Evolutionary conservation across 30 jellyfish, hydroid and myxozoan species (phyloP).

Genomic region (Aurelia sp.): DNA sequence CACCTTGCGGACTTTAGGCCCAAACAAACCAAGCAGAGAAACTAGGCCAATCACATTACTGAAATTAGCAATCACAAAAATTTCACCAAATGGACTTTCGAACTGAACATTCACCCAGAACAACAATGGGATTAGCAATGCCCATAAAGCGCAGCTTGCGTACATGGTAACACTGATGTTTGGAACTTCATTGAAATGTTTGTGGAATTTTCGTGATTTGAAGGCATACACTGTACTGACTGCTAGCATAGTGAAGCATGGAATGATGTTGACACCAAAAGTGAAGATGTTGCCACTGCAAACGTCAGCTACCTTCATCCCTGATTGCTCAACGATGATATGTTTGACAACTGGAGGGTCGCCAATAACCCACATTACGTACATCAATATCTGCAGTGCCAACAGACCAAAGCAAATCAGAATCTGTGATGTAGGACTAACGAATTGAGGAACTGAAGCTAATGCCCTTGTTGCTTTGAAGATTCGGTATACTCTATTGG

Average conservation of each 20-base stretch:
- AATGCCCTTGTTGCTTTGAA: slow-evolving; percentile 64
- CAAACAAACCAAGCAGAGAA: slow-evolving; percentile 11
- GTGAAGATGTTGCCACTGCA: slow-evolving; percentile 29
- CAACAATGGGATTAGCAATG: slow-evolving; percentile 36
- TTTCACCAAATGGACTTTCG: slow-evolving; percentile 7
- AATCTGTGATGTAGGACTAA: slow-evolving; percentile 78
- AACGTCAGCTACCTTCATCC: slow-evolving; percentile 28
- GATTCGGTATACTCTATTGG: slow-evolving; percentile 82
- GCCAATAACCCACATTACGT: slow-evolving; percentile 74
- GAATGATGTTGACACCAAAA: slow-evolving; percentile 24
- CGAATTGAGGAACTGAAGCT: slow-evolving; percentile 48
- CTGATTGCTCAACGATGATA: slow-evolving; percentile 35
- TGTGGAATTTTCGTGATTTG: slow-evolving; percentile 21
- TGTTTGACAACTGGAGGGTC: slow-evolving; percentile 73
- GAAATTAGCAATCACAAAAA: slow-evolving; percentile 22
- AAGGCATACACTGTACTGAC: slow-evolving; percentile 31
- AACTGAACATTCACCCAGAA: slow-evolving; percentile 12
- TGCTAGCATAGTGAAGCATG: slow-evolving; percentile 28
- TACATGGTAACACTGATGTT: slow-evolving; percentile 53
- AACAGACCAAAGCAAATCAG: slow-evolving; percentile 72
- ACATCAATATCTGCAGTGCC: slow-evolving; percentile 71
- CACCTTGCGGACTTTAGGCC: slow-evolving; percentile 4
- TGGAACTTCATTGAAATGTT: slow-evolving; percentile 44
- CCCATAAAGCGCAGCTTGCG: slow-evolving; percentile 18
- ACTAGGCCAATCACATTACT: slow-evolving; percentile 1